Evolutionary conservation across 2,888 invertebrate genomes (phyloP).

Genomic region (Epistrophella euchroma): DNA sequence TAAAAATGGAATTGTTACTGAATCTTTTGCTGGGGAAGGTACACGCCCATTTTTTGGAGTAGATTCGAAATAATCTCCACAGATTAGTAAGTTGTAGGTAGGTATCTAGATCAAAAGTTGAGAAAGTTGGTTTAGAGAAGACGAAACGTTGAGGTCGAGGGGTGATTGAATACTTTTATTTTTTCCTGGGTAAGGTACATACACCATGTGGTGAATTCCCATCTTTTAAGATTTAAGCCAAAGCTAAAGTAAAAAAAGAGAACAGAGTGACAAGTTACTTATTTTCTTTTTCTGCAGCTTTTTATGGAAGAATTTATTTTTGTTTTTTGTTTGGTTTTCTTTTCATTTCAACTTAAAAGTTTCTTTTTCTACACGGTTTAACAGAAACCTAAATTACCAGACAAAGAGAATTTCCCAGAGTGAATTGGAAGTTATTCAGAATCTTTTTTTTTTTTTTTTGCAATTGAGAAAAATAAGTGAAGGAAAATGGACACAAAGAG

Average conservation of each 20-base stretch:
- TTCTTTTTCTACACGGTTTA: slow-evolving; percentile 70
- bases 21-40: slow-evolving; percentile 26
- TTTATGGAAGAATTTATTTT: slow-evolving; percentile 33
- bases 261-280: not conserved
- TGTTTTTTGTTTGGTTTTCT: slow-evolving; percentile 5
- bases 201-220: slow-evolving; percentile 21
- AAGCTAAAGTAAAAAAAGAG: not conserved
- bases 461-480: slow-evolving; percentile 39
- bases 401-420: slow-evolving; percentile 59
- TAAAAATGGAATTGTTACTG: slow-evolving; percentile 21
- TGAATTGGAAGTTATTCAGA: slow-evolving; percentile 31
- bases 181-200: too few relatives aligned
- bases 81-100: too few relatives aligned
- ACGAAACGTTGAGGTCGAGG: not conserved
- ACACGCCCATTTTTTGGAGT: slow-evolving; percentile 60
- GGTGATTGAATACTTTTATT: not conserved
- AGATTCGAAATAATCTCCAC: slow-evolving; percentile 8
- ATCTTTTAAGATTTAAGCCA: not conserved
- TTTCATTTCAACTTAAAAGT: slow-evolving; percentile 50
- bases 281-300: slow-evolving; percentile 31
- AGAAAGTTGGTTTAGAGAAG: not conserved
- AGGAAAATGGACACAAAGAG: slow-evolving; percentile 17
- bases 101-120: not conserved
- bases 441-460: slow-evolving; percentile 23
- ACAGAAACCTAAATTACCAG: slow-evolving; percentile 64